Conservation (phyloP, 2,797 vertebrate genomes). For the Onychomys torridus region DNA sequence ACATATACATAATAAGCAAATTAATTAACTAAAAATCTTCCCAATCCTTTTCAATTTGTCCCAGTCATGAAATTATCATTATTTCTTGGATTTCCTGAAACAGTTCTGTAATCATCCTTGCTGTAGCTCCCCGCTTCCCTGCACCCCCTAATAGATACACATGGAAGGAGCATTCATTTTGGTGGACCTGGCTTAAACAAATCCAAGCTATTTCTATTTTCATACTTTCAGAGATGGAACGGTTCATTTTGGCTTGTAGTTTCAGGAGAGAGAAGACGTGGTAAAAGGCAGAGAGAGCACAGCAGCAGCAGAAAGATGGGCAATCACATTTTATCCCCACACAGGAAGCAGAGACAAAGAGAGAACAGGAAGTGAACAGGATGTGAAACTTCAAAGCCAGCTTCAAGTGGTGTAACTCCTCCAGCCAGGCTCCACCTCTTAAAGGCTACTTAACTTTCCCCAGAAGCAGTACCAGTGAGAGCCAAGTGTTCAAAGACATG, state of each 20-base stretch:
- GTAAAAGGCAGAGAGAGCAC: not conserved
- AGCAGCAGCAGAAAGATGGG: not conserved
- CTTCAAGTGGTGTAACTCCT: not conserved
- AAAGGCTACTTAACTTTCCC: not conserved
- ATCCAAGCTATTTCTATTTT: not conserved
- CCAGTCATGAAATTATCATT: not conserved
- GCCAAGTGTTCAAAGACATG: not conserved
- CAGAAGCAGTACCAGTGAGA: not conserved
- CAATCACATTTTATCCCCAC: not conserved
- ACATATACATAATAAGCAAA: too few species aligned
- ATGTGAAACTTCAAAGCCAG: not conserved
- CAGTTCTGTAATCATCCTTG: not conserved
- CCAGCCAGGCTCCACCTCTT: not conserved
- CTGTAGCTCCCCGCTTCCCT: not conserved
- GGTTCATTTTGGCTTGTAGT: not conserved
- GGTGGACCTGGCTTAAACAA: not conserved
- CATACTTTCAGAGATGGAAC: not conserved
- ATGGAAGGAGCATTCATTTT: conserved; percentile 10
- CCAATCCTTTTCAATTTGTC: not conserved
- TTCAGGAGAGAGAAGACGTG: not conserved
- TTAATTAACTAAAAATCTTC: not conserved
- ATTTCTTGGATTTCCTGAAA: not conserved
- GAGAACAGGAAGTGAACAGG: not conserved
- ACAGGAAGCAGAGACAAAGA: not conserved
- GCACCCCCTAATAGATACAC: not conserved